Evolutionary conservation across 2,797 vertebrate genomes (phyloP).

Genomic region (Hippopotamyrus pictus): DNA sequence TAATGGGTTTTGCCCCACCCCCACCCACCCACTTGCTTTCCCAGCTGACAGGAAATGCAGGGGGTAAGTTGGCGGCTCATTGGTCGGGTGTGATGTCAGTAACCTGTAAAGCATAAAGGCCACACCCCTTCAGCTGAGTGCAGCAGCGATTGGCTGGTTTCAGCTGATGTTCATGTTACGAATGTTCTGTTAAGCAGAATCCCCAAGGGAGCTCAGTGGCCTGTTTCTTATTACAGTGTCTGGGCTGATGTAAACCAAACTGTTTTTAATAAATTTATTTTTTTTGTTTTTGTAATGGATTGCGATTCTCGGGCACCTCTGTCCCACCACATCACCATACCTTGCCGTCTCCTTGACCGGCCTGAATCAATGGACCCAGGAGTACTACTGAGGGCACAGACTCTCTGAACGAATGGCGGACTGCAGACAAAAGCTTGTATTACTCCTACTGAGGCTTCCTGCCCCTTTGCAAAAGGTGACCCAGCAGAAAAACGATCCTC

Average conservation of each 20-base stretch:
- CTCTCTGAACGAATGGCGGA: background rate
- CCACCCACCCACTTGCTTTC: background rate
- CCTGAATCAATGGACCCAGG: background rate
- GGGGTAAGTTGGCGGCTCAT: background rate
- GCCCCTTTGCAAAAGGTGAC: background rate
- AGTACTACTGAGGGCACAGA: background rate
- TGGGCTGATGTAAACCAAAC: background rate
- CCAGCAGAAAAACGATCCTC: background rate
- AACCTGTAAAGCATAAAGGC: background rate
- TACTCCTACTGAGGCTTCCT: background rate
- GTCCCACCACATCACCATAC: background rate
- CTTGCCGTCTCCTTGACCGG: background rate
- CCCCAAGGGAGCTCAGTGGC: background rate
- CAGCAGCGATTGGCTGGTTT: background rate
- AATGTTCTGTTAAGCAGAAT: background rate
- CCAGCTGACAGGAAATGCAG: background rate
- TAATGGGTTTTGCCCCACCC: background rate
- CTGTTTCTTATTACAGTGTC: background rate
- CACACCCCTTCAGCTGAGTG: background rate
- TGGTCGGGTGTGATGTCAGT: background rate
- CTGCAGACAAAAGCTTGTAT: background rate
- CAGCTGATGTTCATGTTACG: background rate
- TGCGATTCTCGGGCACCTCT: background rate
- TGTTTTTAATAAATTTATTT: background rate
- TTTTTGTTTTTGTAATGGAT: background rate